Evolutionary conservation across 1,140 invertebrate species (phyloP), one percentile per base, ranked within the genome.

Genomic region (Tenebrio molitor): DNA sequence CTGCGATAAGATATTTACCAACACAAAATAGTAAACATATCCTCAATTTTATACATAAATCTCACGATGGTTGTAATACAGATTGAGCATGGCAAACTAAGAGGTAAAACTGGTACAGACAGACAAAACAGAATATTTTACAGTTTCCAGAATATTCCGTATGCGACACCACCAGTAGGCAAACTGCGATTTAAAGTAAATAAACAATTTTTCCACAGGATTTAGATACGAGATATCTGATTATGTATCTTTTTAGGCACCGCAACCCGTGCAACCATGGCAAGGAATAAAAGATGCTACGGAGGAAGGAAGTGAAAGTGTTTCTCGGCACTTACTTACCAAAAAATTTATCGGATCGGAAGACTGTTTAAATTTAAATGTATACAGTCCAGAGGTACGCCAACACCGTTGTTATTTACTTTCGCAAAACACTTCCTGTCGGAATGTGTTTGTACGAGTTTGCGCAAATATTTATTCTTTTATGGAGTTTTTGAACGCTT

Each of bases 351-450:
- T 74, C 0, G 73, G 73, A 2, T 67, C 42, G 5, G 92, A 94
- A 79, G 91, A 93, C 81, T 93, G 92, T 78, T 85, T 93, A 0
- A 91, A 88, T 79, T 80, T 93, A 0, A 93, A 93, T 76, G 86
- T 93, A 0, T 93, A 88, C 81, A 88, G 88, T 1, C 88, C 87
- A 15, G 34, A 50, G 66, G 34, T 58, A 69, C 77, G n/a, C 19
- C 10, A 50, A 25, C 14, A 50, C 19, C 36, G 53, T 23, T 62
- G 19, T n/a, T 29, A 16, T 15, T 50, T 65, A 0, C 69, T 68
- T 10, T 50, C 72, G 68, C 58, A n/a, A n/a, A n/a, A n/a, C n/a
- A n/a, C n/a, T n/a, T n/a, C n/a, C n/a, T n/a, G n/a, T n/a, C n/a
- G n/a, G n/a, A n/a, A n/a, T n/a, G n/a, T n/a, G n/a, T n/a, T n/a